A percentile compares a stretch with the other conserved stretches of the same genome.
Conservation (phyloP, 2,888 invertebrate genomes). For the Drosophila kanekoi region DNA sequence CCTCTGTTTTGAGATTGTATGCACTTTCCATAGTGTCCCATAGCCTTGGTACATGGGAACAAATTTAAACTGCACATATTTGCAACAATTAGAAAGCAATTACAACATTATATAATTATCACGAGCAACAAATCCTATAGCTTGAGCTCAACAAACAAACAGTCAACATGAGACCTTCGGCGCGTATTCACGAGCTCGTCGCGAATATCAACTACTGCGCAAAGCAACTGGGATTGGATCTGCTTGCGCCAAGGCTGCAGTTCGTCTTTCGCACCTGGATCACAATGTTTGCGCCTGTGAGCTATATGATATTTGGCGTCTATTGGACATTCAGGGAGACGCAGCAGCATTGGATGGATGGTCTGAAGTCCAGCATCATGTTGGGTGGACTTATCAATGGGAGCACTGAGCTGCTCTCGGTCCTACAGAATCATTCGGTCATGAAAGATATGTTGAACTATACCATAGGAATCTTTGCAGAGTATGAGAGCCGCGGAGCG, state of each 20-base stretch:
- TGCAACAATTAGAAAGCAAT: conserved; percentile 38
- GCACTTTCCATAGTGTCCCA: conserved; percentile 6
- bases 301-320: conserved; percentile 29
- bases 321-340: conserved; percentile 27
- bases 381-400: conserved; percentile 50
- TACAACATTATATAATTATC: conserved; percentile 27
- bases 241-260: conserved; percentile 21
- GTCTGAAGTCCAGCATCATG: conserved; percentile 52
- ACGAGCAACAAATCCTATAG: not conserved
- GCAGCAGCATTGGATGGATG: conserved; percentile 38
- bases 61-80: conserved; percentile 35
- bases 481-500: conserved; percentile 38
- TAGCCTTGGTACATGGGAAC: conserved; percentile 35
- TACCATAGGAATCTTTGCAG: conserved; percentile 20
- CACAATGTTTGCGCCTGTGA: conserved; percentile 8
- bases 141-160: not conserved
- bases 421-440: conserved; percentile 34
- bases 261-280: conserved; percentile 39
- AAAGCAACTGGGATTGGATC: conserved; percentile 48
- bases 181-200: conserved; percentile 35
- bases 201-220: conserved; percentile 35
- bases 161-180: conserved; percentile 30
- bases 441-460: conserved; percentile 26
- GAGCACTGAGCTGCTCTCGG: conserved; percentile 25
- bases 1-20: too few species aligned